Conservation (phyloP, 2,113 vertebrate species). For the Scytalopus superciliaris region DNA sequence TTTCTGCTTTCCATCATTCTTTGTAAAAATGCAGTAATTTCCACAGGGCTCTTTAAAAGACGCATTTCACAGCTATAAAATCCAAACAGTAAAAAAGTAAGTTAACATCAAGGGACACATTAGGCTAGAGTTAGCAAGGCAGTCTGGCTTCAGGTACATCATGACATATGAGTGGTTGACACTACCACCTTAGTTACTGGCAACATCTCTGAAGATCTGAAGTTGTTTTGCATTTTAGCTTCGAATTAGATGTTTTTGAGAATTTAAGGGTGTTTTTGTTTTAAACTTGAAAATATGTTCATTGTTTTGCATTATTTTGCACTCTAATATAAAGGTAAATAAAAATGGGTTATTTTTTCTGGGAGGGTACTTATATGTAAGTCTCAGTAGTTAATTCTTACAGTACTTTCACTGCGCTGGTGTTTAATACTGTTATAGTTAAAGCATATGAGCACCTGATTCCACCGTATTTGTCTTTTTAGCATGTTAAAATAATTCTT, state of each 20-base stretch:
- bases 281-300: neutral
- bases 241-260: neutral
- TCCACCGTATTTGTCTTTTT: neutral
- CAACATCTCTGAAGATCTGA: neutral
- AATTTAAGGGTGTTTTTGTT: neutral
- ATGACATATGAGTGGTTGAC: fast-evolving
- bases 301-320: neutral
- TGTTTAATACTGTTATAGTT: neutral
- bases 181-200: neutral
- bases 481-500: neutral
- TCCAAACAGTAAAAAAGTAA: neutral
- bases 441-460: neutral
- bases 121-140: neutral
- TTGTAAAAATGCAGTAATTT: neutral
- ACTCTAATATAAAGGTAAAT: neutral
- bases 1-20: neutral
- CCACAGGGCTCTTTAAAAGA: neutral
- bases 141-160: fast-evolving
- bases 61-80: neutral
- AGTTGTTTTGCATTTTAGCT: neutral
- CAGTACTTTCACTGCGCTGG: fast-evolving
- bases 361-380: neutral
- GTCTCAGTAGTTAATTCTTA: neutral
- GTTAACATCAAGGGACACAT: fast-evolving
- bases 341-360: neutral